These are phyloP conservation scores for Umimayanthus chanpuru DNA, from an alignment of 92 coral and sea anemone species.

Conservation along the genomic window DNA sequence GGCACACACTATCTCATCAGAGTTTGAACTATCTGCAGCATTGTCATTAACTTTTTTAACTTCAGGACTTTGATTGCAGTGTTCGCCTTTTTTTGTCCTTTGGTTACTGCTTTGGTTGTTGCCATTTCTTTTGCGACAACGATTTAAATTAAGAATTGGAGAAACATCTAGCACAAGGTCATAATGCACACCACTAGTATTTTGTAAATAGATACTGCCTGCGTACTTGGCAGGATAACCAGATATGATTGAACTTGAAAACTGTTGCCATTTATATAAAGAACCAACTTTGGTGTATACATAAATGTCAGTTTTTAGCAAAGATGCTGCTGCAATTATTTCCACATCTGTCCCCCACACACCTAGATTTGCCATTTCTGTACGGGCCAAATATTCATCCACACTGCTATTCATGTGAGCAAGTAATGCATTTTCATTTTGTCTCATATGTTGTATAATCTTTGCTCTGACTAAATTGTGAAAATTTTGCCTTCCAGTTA, in stretches of 20 bases:
- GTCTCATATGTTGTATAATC: conserved; percentile 21
- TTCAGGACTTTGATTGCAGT: no score
- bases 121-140: background rate
- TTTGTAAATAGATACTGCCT: conserved; percentile 56
- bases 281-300: conserved; percentile 50
- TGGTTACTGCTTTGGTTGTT: background rate
- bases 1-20: background rate
- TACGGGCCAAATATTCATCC: conserved; percentile 53
- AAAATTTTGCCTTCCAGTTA: conserved; percentile 35
- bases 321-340: conserved; percentile 27
- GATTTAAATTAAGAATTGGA: no score
- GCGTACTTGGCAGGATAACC: conserved; percentile 34
- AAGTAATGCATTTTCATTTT: conserved; percentile 41
- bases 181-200: conserved; percentile 68
- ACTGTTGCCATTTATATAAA: conserved; percentile 60
- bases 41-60: no score
- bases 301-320: conserved; percentile 53
- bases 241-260: conserved; percentile 61
- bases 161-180: conserved; percentile 57
- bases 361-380: conserved; percentile 45
- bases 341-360: conserved; percentile 39
- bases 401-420: conserved; percentile 53
- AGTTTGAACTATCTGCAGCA: background rate
- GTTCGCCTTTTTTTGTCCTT: background rate
- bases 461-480: conserved; percentile 18